Base-by-base conservation (phyloP, 2,113 vertebrate species). In the Scomber scombrus region DNA sequence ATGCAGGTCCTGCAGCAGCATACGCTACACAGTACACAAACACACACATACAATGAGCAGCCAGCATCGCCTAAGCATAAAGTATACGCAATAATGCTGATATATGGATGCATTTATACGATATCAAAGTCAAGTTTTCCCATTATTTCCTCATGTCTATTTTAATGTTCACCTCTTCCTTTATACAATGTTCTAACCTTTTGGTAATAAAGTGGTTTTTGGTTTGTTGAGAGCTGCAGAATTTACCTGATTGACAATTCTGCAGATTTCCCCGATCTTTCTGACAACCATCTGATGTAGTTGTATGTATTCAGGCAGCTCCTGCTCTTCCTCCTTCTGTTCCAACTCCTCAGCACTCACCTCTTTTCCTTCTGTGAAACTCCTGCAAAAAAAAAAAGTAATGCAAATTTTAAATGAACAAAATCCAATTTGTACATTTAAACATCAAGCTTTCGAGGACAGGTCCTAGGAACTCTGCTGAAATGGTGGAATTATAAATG, bases 1-100 rank as follows among this genome's bases (percentile, higher is more conserved):
- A 4, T 99, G 98, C 3, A 99, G 94, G 84, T 99, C 97, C 82
- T 99, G 98, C 77, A 99, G 95, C 56, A 99, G 94, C 91, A 99
- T 95, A 64, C 96, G 96, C 98, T 99, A 80, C n/a, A 76, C 67
- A 82, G 26, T 0, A 54, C 71, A 68, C 16, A 68, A 43, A 82
- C 8, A 40, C 7, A 19, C 4, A 62, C 26, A 57, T n/a, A 26
- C 12, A 45, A 26, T 40, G n/a, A 63, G 49, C 34, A 43, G 40
- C 40, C 56, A 4, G 5, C 29, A 15, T 66, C 40, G 62, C 26
- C 51, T 10, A 16, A 49, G 5, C 52, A 31, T 6, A 16, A 46
- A 15, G 23, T 21, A 16, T 0, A 12, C 23, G 23, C 23, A n/a
- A 55, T 14, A 15, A 34, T 29, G 19, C 2, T 46, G 50, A 55